These are phyloP conservation scores for Drosophila nigromelanica DNA, from an alignment of 1,140 invertebrate genomes.

Conservation along the genomic window DNA sequence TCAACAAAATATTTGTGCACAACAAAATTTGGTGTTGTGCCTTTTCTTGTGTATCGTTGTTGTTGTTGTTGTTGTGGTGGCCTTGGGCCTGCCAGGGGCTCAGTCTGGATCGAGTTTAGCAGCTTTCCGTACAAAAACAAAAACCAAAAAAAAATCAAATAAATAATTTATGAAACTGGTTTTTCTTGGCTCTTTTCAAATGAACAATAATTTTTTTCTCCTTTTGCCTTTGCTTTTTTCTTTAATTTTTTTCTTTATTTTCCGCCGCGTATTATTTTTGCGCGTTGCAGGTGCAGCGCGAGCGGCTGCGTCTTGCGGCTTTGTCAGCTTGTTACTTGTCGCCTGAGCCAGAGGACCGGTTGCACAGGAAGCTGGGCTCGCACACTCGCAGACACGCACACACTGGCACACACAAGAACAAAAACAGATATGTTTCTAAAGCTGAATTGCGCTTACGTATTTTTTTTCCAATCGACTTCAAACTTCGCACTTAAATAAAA, in stretches of 20 bases:
- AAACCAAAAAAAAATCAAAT: too few species aligned
- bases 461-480: slow-evolving; percentile 4
- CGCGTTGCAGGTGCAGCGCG: slow-evolving; percentile 60
- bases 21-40: too few species aligned
- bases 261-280: slow-evolving; percentile 4
- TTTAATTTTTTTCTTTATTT: slow-evolving; percentile 2
- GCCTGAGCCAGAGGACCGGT: slow-evolving; percentile 59
- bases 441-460: too few species aligned
- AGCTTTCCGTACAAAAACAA: slow-evolving; percentile 27
- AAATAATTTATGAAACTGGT: slow-evolving; percentile 21
- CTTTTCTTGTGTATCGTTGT: slow-evolving; percentile 10
- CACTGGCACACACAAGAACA: slow-evolving; percentile 38
- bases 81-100: slow-evolving; percentile 28
- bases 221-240: slow-evolving; percentile 1
- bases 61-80: slow-evolving; percentile 46
- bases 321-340: slow-evolving; percentile 35
- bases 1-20: slow-evolving; percentile 7
- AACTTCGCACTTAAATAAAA: background rate
- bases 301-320: slow-evolving; percentile 9
- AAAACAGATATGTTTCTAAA: slow-evolving; percentile 21
- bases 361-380: slow-evolving; percentile 57
- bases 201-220: background rate
- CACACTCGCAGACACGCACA: slow-evolving; percentile 33
- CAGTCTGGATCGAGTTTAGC: slow-evolving; percentile 35
- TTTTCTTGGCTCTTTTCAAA: slow-evolving; percentile 15